These are phyloP conservation scores for Entomobrya proxima DNA, from an alignment of 2,888 invertebrate species.

Conservation along the genomic window DNA sequence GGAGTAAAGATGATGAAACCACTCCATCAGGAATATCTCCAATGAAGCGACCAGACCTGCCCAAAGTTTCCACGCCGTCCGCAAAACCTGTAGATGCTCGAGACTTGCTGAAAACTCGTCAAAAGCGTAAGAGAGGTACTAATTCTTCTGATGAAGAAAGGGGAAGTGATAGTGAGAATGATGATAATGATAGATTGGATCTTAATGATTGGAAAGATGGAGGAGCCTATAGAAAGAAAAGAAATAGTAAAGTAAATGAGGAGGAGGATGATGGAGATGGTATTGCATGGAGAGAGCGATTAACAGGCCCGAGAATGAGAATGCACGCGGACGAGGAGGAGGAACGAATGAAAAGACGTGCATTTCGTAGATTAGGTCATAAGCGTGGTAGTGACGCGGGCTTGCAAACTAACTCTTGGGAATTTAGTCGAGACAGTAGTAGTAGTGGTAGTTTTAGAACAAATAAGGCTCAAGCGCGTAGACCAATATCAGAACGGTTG, in stretches of 20 bases:
- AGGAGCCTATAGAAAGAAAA: constrained; percentile 43
- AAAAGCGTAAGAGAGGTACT: constrained; percentile 57
- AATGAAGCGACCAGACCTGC: constrained; percentile 19
- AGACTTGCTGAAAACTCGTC: constrained; percentile 39
- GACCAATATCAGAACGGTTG: constrained; percentile 49
- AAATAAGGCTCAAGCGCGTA: constrained; percentile 32
- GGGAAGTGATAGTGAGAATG: constrained; percentile 51
- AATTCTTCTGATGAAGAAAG: constrained; percentile 57
- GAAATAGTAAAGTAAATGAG: constrained; percentile 35
- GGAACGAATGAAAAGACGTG: constrained; percentile 79
- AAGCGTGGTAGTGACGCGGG: constrained; percentile 46
- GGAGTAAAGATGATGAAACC: neutral
- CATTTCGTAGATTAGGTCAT: constrained; percentile 58
- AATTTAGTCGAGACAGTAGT: constrained; percentile 53
- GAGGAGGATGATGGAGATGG: constrained; percentile 64
- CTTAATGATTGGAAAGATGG: constrained; percentile 60
- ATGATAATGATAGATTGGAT: constrained; percentile 39
- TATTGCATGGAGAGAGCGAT: constrained; percentile 77
- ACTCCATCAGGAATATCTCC: constrained; percentile 26
- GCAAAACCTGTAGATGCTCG: constrained; percentile 38
- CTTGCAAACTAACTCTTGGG: constrained; percentile 59
- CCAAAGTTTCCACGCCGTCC: neutral
- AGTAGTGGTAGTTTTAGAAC: constrained; percentile 53
- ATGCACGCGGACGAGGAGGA: constrained; percentile 94
- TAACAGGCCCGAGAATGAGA: constrained; percentile 85